Percentiles rank a stretch among this genome's conserved stretches.
Evolutionary conservation across 2,888 invertebrate species (phyloP).

Genomic region (Eupithecia tripunctaria): DNA sequence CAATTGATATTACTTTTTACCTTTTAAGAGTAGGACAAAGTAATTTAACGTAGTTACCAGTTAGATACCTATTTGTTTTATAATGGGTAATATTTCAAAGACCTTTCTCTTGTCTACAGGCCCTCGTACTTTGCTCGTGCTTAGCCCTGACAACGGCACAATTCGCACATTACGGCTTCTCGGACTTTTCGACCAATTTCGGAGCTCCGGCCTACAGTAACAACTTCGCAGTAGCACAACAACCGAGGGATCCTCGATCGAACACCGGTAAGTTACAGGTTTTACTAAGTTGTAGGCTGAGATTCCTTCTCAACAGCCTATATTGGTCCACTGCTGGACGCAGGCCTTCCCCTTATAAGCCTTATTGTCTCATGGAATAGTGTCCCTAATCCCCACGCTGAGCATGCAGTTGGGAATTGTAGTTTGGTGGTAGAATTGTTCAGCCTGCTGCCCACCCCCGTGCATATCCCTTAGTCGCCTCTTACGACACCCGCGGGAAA

Average conservation of each 20-base stretch:
- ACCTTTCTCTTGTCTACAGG: conserved; percentile 65
- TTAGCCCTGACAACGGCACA: conserved; percentile 74
- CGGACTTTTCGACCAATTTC: conserved; percentile 73
- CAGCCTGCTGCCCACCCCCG: too few species aligned
- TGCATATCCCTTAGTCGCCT: too few species aligned
- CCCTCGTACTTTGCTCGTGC: conserved; percentile 73
- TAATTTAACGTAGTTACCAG: neutral
- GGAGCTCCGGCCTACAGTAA: conserved; percentile 74
- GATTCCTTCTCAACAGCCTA: too few species aligned
- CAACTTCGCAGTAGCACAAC: conserved; percentile 65
- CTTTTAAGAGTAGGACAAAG: neutral
- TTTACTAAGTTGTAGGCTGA: conserved; percentile 31
- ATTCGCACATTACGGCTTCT: conserved; percentile 65
- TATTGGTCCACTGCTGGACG: too few species aligned
- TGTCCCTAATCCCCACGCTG: too few species aligned
- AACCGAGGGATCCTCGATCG: conserved; percentile 82
- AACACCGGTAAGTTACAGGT: conserved; percentile 67
- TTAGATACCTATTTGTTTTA: neutral
- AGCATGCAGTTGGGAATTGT: too few species aligned
- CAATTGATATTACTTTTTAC: neutral
- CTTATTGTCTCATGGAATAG: too few species aligned
- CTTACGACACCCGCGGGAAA: too few species aligned
- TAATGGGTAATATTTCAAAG: neutral
- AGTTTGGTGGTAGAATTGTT: too few species aligned
- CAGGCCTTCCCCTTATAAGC: too few species aligned